Percentiles rank a stretch among this genome's conserved stretches.
Evolutionary conservation across 2,888 invertebrate species (phyloP).

Genomic region (Trissolcus brochymenae): DNA sequence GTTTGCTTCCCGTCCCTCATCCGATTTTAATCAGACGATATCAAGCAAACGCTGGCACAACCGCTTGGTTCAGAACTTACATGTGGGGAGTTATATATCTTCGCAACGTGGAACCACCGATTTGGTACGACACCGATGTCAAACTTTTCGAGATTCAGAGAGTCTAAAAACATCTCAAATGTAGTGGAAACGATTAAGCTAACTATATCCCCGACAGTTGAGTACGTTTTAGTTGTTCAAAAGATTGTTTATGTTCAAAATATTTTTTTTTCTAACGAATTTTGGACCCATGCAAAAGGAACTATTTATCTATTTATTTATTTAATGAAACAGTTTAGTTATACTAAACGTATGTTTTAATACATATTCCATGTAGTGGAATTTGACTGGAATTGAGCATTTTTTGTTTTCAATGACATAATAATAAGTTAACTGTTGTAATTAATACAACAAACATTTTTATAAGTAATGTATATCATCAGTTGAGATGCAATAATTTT

Average conservation of each 20-base stretch:
- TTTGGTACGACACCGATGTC: slow-evolving; percentile 99
- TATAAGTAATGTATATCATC: too few species aligned
- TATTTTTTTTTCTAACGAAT: background rate
- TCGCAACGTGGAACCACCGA: slow-evolving; percentile 97
- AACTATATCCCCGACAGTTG: too few species aligned
- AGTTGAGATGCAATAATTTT: too few species aligned
- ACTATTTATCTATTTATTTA: background rate
- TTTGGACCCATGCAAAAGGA: background rate
- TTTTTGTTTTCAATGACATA: too few species aligned
- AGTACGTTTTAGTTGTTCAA: background rate
- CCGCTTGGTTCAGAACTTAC: slow-evolving; percentile 99
- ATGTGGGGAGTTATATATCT: slow-evolving; percentile 99
- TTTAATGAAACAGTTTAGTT: background rate
- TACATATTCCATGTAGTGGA: too few species aligned
- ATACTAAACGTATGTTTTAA: too few species aligned
- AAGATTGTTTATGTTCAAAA: too few species aligned
- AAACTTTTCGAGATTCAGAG: slow-evolving; percentile 99
- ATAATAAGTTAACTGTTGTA: too few species aligned
- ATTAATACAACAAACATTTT: too few species aligned
- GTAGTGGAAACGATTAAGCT: slow-evolving; percentile 5
- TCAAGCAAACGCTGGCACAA: slow-evolving; percentile 98
- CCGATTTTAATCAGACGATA: slow-evolving; percentile 99
- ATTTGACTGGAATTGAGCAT: too few species aligned
- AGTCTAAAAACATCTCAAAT: slow-evolving; percentile 78
- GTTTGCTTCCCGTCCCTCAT: slow-evolving; percentile 98